These are phyloP conservation scores for Labia minor DNA, from an alignment of 2,888 invertebrate species.

Conservation along the genomic window DNA sequence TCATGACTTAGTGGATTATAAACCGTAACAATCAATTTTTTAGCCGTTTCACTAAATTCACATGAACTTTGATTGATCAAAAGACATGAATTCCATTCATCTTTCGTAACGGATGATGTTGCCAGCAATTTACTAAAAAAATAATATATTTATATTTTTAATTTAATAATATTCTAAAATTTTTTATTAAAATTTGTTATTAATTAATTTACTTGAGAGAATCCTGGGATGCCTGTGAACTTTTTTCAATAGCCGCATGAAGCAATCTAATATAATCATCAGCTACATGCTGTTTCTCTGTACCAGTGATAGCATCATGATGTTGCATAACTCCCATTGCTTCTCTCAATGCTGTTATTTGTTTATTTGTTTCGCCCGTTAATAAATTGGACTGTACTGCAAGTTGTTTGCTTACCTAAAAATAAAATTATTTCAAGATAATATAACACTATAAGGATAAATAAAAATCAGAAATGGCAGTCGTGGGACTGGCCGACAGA, in stretches of 20 bases:
- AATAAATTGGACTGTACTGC: slow-evolving; percentile 48
- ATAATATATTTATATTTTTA: not conserved
- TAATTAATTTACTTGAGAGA: slow-evolving; percentile 53
- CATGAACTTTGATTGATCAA: slow-evolving; percentile 70
- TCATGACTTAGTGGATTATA: slow-evolving; percentile 70
- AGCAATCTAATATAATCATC: slow-evolving; percentile 75
- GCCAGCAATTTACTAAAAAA: not conserved
- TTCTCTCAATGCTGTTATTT: slow-evolving; percentile 51
- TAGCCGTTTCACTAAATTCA: slow-evolving; percentile 46
- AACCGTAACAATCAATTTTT: slow-evolving; percentile 57
- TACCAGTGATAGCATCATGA: slow-evolving; percentile 64
- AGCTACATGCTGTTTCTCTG: slow-evolving; percentile 77
- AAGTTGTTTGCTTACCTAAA: slow-evolving; percentile 62
- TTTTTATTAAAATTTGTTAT: slow-evolving; percentile 20
- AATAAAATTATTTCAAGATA: slow-evolving; percentile 25
- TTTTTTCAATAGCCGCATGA: slow-evolving; percentile 52
- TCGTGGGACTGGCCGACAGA: no score
- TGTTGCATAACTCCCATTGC: slow-evolving; percentile 67
- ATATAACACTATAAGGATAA: no score
- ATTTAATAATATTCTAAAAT: not conserved
- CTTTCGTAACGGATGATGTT: not conserved
- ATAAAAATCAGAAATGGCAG: no score
- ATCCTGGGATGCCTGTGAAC: slow-evolving; percentile 42
- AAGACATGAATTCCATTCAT: slow-evolving; percentile 41
- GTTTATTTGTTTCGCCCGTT: slow-evolving; percentile 42